Evolutionary conservation across 2,797 vertebrate genomes (phyloP).

Genomic region (Acomys russatus): DNA sequence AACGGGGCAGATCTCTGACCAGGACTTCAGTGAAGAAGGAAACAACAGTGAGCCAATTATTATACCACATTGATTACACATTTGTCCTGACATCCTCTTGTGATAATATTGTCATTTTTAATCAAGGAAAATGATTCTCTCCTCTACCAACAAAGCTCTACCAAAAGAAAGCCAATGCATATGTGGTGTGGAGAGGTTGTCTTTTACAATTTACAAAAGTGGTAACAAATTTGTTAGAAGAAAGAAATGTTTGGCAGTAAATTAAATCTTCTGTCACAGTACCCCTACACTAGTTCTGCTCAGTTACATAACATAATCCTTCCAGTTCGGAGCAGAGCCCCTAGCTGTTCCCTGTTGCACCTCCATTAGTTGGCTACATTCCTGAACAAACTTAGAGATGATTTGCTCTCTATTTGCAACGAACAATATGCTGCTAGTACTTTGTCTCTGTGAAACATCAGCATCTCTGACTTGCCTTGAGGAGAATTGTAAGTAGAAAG

Average conservation of each 20-base stretch:
- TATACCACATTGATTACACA: slow-evolving; percentile 78
- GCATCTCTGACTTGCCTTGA: slow-evolving; percentile 74
- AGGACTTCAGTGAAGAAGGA: slow-evolving; percentile 71
- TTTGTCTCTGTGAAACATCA: slow-evolving; percentile 84
- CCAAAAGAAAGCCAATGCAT: slow-evolving; percentile 61
- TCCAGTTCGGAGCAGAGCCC: slow-evolving; percentile 62
- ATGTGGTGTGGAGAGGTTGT: slow-evolving; percentile 57
- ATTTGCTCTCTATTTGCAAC: slow-evolving; percentile 77
- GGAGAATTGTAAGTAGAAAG: slow-evolving; percentile 71
- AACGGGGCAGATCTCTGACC: slow-evolving; percentile 56
- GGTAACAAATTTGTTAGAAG: slow-evolving; percentile 52
- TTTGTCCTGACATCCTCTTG: slow-evolving; percentile 80
- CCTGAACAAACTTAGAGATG: slow-evolving; percentile 73
- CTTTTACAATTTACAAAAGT: slow-evolving; percentile 76
- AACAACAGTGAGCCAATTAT: slow-evolving; percentile 67
- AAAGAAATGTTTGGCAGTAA: slow-evolving; percentile 69
- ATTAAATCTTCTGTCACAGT: slow-evolving; percentile 46
- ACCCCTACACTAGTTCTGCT: background rate
- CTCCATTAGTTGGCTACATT: slow-evolving; percentile 68
- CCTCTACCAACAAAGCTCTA: slow-evolving; percentile 82
- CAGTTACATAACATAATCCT: slow-evolving; percentile 75
- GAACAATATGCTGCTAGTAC: slow-evolving; percentile 75
- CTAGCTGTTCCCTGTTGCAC: slow-evolving; percentile 67
- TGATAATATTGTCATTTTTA: slow-evolving; percentile 85
- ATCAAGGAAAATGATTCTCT: slow-evolving; percentile 85